These are phyloP conservation scores for Dascillus cervinus DNA, from an alignment of 2,888 invertebrate species.

Conservation along the genomic window DNA sequence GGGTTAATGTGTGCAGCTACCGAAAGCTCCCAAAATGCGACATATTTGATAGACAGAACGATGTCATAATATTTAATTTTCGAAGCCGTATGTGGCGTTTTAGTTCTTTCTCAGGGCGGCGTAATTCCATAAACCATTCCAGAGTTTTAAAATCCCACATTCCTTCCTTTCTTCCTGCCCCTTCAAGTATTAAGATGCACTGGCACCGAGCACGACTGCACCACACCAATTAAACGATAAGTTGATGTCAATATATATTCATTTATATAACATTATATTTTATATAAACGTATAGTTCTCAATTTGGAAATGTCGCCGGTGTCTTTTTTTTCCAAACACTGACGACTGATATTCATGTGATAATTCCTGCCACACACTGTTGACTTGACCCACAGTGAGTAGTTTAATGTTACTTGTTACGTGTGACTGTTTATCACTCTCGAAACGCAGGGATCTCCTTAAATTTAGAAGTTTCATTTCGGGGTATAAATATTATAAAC, in stretches of 20 bases:
- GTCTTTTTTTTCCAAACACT: no score
- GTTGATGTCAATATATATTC: slow-evolving; percentile 11
- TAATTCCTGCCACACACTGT: slow-evolving; percentile 31
- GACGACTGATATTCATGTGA: slow-evolving; percentile 31
- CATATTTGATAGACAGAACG: no score
- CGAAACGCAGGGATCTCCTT: slow-evolving; percentile 30
- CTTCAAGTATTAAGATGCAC: slow-evolving; percentile 17
- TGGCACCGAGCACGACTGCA: slow-evolving; percentile 25
- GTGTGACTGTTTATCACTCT: slow-evolving; percentile 23
- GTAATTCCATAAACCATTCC: slow-evolving; percentile 14
- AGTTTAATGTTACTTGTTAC: slow-evolving; percentile 20
- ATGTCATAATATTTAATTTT: no score
- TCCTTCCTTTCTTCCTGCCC: slow-evolving; percentile 12
- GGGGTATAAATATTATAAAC: no score
- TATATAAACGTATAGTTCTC: no score
- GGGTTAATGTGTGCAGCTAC: slow-evolving; percentile 10
- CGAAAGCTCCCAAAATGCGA: slow-evolving; percentile 7
- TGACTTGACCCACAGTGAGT: slow-evolving; percentile 8
- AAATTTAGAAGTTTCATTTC: no score
- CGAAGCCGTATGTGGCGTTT: slow-evolving; percentile 24
- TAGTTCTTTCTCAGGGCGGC: slow-evolving; percentile 32
- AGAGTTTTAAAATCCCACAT: slow-evolving; percentile 12
- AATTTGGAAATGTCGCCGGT: neutral
- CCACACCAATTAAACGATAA: slow-evolving; percentile 15
- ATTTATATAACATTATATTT: no score